Evolutionary conservation across 2,888 invertebrate species (phyloP).

Genomic region (Volucella zonaria): DNA sequence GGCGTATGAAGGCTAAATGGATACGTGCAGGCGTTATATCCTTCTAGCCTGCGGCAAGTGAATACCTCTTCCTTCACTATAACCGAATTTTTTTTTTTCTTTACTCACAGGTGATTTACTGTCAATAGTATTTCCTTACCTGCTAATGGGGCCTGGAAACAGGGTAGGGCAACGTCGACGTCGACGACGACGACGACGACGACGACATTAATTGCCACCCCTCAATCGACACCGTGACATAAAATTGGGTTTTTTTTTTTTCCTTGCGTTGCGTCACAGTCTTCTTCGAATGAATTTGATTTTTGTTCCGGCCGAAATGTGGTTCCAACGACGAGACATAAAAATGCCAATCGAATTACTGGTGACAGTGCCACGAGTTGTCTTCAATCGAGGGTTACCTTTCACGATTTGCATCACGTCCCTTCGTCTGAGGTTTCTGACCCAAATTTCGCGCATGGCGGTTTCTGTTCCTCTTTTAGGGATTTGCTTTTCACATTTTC

Average conservation of each 20-base stretch:
- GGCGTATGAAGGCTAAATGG: constrained; percentile 50
- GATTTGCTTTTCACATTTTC: neutral
- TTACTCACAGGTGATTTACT: constrained; percentile 62
- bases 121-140: constrained; percentile 62
- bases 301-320: constrained; percentile 29
- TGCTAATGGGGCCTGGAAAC: neutral
- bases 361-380: neutral
- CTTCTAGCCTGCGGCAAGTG: constrained; percentile 29
- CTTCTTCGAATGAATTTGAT: neutral
- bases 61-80: constrained; percentile 30
- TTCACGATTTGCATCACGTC: constrained; percentile 35
- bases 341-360: constrained; percentile 46
- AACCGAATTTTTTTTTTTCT: constrained; percentile 60
- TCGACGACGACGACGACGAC: neutral
- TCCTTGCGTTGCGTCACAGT: neutral
- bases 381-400: constrained; percentile 31
- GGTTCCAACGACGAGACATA: constrained; percentile 32
- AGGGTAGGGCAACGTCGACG: neutral
- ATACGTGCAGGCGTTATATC: constrained; percentile 53
- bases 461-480: neutral
- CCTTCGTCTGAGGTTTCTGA: constrained; percentile 15
- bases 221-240: constrained; percentile 22
- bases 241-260: constrained; percentile 15
- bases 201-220: constrained; percentile 48
- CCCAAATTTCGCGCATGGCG: constrained; percentile 20